Percentiles rank a stretch among this genome's conserved stretches.
Conservation (phyloP, 2,113 vertebrate genomes). For the Onychorhynchus coronatus region DNA sequence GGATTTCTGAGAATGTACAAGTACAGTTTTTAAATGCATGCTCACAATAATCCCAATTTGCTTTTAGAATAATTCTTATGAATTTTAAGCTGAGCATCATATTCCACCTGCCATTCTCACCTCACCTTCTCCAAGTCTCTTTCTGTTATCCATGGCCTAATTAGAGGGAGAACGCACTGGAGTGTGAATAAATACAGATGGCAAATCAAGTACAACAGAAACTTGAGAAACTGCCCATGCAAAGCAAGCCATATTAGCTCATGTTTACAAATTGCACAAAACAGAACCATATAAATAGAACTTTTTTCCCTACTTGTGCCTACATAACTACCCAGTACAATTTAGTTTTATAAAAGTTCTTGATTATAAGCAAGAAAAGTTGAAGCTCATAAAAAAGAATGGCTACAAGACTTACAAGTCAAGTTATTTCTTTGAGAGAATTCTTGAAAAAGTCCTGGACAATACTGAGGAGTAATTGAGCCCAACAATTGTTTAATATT, state of each 20-base stretch:
- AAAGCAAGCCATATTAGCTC: neutral
- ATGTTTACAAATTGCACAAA: neutral
- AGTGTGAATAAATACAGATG: conserved; percentile 9
- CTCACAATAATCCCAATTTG: neutral
- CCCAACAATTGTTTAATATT: neutral
- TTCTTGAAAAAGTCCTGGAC: neutral
- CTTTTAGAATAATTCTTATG: neutral
- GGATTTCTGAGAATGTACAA: neutral
- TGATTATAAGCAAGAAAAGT: neutral
- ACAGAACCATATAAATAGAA: neutral
- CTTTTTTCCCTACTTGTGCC: neutral
- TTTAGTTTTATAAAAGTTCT: neutral
- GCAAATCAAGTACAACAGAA: conserved; percentile 9
- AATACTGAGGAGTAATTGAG: neutral
- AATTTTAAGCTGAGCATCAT: neutral
- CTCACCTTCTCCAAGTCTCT: neutral
- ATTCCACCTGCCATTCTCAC: neutral
- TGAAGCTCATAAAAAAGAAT: neutral
- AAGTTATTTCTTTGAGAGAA: neutral
- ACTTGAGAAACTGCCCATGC: neutral
- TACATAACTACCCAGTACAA: neutral
- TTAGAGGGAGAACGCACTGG: neutral
- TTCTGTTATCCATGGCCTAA: neutral
- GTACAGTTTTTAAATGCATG: neutral
- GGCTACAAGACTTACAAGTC: neutral